A percentile compares a stretch with the other conserved stretches of the same genome.
Evolutionary conservation across 1,140 invertebrate species (phyloP).

Genomic region (Nephila pilipes): DNA sequence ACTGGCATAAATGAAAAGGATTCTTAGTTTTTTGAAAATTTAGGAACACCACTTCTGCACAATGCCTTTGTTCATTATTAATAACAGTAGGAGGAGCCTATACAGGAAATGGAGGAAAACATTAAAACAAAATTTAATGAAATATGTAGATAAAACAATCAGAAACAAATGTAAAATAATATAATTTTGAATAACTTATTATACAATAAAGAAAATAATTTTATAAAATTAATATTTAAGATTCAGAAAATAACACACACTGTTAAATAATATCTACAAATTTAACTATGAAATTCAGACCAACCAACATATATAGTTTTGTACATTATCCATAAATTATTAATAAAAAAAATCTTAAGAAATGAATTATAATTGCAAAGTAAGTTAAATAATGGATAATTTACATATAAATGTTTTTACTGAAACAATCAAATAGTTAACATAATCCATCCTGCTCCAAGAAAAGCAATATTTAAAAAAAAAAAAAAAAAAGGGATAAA

Average conservation of each 20-base stretch:
- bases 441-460: too few relatives aligned
- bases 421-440: too few relatives aligned
- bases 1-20: conserved; percentile 90
- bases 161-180: not conserved
- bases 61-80: conserved; percentile 88
- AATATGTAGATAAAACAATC: not conserved
- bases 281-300: too few relatives aligned
- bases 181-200: not conserved
- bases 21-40: conserved; percentile 90
- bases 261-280: too few relatives aligned
- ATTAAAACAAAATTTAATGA: not conserved
- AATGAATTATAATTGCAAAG: too few relatives aligned
- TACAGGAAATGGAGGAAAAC: not conserved
- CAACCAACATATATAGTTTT: too few relatives aligned
- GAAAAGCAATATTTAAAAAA: too few relatives aligned
- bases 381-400: too few relatives aligned
- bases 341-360: too few relatives aligned
- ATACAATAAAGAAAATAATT: not conserved
- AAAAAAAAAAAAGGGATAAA: too few relatives aligned
- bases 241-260: not conserved
- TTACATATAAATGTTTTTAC: too few relatives aligned
- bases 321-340: too few relatives aligned
- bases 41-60: conserved; percentile 90
- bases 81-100: conserved; percentile 92
- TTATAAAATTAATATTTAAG: not conserved